A percentile compares a stretch with the other conserved stretches of the same genome.
These are phyloP conservation scores for Electrona antarctica DNA, from an alignment of 2,113 vertebrate genomes.

Conservation along the genomic window DNA sequence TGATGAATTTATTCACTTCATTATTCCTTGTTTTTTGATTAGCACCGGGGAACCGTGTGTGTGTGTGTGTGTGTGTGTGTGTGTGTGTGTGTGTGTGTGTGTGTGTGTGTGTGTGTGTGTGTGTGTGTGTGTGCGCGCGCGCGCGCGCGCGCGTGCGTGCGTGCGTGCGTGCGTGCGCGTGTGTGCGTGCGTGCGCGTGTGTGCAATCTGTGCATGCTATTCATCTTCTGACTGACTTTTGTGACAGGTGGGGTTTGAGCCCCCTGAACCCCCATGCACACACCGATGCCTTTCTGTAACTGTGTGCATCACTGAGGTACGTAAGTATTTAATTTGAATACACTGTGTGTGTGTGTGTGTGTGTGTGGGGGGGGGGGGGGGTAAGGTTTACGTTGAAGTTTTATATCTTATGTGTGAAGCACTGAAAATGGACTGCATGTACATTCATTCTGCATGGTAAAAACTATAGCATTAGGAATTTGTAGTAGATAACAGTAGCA, in stretches of 20 bases:
- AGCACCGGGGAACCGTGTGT: conserved; percentile 17
- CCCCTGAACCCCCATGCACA: not conserved
- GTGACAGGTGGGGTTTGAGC: conserved; percentile 3
- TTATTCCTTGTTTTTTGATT: conserved; percentile 61
- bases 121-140: not conserved
- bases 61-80: not conserved
- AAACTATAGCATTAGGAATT: too few species aligned
- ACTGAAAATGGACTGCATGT: too few species aligned
- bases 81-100: not conserved
- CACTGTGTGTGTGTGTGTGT: too few species aligned
- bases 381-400: too few species aligned
- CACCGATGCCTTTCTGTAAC: not conserved
- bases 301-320: not conserved
- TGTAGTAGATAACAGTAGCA: too few species aligned
- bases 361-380: too few species aligned
- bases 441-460: too few species aligned
- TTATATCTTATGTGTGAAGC: too few species aligned
- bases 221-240: conserved; percentile 18
- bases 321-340: too few species aligned
- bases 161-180: not conserved
- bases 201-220: not conserved
- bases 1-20: conserved; percentile 48
- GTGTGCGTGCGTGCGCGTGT: too few species aligned
- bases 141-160: too few species aligned
- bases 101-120: too few species aligned